These are phyloP conservation scores for Zoanthus sansibaricus DNA, from an alignment of 92 coral and sea anemone genomes.

Conservation along the genomic window DNA sequence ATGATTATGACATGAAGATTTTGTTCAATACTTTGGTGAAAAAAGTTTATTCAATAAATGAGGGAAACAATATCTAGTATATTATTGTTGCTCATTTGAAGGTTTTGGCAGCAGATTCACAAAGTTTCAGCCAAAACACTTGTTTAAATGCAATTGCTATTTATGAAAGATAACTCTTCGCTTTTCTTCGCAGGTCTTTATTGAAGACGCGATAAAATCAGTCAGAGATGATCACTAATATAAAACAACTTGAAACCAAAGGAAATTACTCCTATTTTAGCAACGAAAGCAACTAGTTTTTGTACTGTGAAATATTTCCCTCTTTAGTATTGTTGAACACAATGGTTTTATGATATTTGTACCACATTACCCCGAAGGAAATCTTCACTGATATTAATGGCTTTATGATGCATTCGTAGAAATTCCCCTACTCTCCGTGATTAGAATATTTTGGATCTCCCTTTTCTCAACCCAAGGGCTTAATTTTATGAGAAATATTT, in stretches of 20 bases:
- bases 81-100: conserved; percentile 88
- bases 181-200: conserved; percentile 38
- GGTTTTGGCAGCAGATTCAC: conserved; percentile 67
- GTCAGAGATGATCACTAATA: conserved; percentile 9
- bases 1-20: conserved; percentile 62
- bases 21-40: conserved; percentile 75
- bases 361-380: conserved; percentile 34
- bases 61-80: conserved; percentile 57
- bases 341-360: conserved; percentile 13
- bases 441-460: conserved; percentile 14
- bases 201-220: conserved; percentile 33
- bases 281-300: conserved; percentile 3
- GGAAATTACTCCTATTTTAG: background rate
- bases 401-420: conserved; percentile 39
- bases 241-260: conserved; percentile 15
- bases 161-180: conserved; percentile 37
- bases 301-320: conserved; percentile 15
- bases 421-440: conserved; percentile 43
- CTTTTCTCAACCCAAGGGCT: conserved; percentile 38
- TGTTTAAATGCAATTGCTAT: background rate
- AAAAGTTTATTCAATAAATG: conserved; percentile 79
- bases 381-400: conserved; percentile 34
- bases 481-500: conserved; percentile 14
- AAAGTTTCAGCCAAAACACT: conserved; percentile 8
- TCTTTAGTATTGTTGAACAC: background rate